Conservation (phyloP, 2,888 invertebrate species). For the Pasiphila rectangulata region DNA sequence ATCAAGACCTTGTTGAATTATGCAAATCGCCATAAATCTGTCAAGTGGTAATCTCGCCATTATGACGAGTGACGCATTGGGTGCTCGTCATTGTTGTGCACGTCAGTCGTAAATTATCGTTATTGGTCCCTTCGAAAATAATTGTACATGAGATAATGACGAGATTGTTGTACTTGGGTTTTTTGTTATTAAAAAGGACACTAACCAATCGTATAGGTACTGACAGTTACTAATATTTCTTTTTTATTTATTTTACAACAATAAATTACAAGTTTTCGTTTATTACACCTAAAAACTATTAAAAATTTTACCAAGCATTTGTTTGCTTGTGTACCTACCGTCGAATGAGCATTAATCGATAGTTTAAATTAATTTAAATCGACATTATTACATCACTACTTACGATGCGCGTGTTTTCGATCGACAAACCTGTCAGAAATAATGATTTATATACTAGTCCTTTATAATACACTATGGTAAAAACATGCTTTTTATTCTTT, state of each 20-base stretch:
- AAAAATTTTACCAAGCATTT: too few species aligned
- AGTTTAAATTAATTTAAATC: not conserved
- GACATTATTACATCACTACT: not conserved
- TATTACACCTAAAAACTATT: too few species aligned
- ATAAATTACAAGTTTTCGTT: too few species aligned
- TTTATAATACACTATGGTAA: too few species aligned
- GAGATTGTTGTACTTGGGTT: not conserved
- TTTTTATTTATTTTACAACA: too few species aligned
- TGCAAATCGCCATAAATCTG: slow-evolving; percentile 71
- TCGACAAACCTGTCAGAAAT: too few species aligned
- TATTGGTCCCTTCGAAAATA: slow-evolving; percentile 30
- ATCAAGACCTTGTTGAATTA: slow-evolving; percentile 39
- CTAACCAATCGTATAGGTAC: too few species aligned
- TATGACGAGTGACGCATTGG: slow-evolving; percentile 76
- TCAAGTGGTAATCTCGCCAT: slow-evolving; percentile 68
- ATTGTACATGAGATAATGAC: slow-evolving; percentile 3
- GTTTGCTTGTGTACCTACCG: too few species aligned
- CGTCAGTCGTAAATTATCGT: slow-evolving; percentile 56
- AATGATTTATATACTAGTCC: too few species aligned
- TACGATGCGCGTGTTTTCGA: not conserved
- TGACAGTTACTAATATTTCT: too few species aligned
- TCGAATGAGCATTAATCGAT: too few species aligned
- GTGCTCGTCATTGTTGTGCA: slow-evolving; percentile 59
- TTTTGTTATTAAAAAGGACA: not conserved
- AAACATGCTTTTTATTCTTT: too few species aligned